A percentile compares a stretch with the other conserved stretches of the same genome.
Conservation (phyloP, 2,888 invertebrate genomes). For the Drosophila greeni region DNA sequence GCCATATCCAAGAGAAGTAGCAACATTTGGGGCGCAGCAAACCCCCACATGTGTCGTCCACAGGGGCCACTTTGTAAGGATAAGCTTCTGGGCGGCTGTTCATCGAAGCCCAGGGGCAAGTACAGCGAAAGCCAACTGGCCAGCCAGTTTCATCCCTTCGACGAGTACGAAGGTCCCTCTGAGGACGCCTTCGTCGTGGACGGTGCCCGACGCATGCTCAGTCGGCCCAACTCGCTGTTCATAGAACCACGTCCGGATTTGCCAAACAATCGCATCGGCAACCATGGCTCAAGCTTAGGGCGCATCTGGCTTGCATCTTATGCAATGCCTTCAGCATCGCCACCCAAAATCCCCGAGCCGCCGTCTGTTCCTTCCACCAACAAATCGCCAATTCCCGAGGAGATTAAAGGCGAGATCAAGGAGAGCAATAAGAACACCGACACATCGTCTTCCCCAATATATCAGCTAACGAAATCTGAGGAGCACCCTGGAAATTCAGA, state of each 20-base stretch:
- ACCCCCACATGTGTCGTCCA: conserved; percentile 38
- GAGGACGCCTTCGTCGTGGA: conserved; percentile 54
- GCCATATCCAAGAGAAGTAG: conserved; percentile 52
- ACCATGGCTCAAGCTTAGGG: conserved; percentile 6
- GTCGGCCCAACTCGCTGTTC: conserved; percentile 35
- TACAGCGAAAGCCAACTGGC: conserved; percentile 4
- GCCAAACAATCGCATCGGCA: conserved; percentile 26
- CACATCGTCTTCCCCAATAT: conserved; percentile 10
- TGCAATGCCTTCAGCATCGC: background rate
- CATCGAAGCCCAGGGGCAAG: background rate
- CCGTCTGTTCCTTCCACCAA: background rate
- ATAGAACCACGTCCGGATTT: conserved; percentile 36
- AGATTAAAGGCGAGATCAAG: background rate
- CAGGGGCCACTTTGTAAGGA: conserved; percentile 49
- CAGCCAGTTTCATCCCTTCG: conserved; percentile 54
- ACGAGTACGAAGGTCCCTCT: conserved; percentile 60
- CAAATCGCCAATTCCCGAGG: background rate
- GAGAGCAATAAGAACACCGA: conserved; percentile 1
- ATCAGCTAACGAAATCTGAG: background rate
- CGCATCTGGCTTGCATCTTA: background rate
- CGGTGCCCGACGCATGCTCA: conserved; percentile 43
- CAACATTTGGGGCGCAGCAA: conserved; percentile 7
- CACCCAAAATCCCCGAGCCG: conserved; percentile 11
- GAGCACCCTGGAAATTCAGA: background rate
- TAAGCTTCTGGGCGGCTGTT: conserved; percentile 45